Percentiles rank a stretch among this genome's conserved stretches.
phyloP scores from a whole-genome alignment of 2,888 invertebrate species.

The Melipona beecheii region DNA sequence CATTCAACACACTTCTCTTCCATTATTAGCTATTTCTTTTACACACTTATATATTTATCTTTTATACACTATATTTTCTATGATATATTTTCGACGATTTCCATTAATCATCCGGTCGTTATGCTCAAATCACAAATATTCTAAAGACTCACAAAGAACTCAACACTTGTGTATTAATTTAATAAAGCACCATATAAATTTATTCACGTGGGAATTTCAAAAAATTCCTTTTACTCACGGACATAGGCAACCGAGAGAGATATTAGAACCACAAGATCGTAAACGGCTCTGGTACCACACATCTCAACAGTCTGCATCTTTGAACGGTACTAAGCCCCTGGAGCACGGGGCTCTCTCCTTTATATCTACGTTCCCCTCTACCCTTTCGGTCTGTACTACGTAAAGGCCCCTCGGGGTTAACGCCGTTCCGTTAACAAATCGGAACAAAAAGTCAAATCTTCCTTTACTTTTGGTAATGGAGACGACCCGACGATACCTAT shows the following conservation, averaged over 20 bases:
- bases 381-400: conserved; percentile 52
- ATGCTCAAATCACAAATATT: conserved; percentile 7
- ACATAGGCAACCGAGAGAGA: conserved; percentile 72
- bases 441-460: conserved; percentile 61
- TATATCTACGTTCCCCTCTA: conserved; percentile 77
- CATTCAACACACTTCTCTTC: conserved; percentile 6
- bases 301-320: conserved; percentile 82
- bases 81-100: not conserved
- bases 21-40: not conserved
- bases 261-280: conserved; percentile 73
- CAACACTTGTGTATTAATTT: conserved; percentile 38
- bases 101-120: not conserved
- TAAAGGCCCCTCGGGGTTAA: conserved; percentile 77
- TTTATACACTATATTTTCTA: too few species aligned
- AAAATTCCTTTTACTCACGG: conserved; percentile 77
- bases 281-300: conserved; percentile 78
- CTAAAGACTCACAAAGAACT: conserved; percentile 9
- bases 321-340: conserved; percentile 82
- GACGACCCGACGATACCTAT: conserved; percentile 30
- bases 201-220: conserved; percentile 47
- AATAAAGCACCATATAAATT: conserved; percentile 21
- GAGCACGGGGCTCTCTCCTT: conserved; percentile 81
- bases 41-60: not conserved
- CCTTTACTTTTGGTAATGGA: conserved; percentile 65
- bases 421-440: conserved; percentile 71